phyloP scores from a whole-genome alignment of 2,113 vertebrate species.

The Catagonus wagneri region DNA sequence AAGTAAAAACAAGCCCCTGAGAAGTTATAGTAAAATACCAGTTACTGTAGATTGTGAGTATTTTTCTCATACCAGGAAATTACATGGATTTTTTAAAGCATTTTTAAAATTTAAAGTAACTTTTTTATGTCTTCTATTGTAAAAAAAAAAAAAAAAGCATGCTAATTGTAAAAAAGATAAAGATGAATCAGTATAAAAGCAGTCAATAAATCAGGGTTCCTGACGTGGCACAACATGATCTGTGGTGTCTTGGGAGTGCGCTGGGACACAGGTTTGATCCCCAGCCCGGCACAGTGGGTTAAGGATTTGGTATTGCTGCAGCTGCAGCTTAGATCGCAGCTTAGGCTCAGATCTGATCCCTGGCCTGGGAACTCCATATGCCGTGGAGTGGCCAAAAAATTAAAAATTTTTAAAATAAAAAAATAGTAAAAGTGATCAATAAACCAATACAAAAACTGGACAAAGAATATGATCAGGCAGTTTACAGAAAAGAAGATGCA shows the following conservation, averaged over 20 bases:
- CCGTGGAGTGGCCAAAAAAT: too few species aligned
- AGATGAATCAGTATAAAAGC: conserved; percentile 38
- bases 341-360: too few species aligned
- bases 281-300: too few species aligned
- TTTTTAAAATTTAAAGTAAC: conserved; percentile 39
- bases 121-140: conserved; percentile 21
- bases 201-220: background rate
- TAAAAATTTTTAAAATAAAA: too few species aligned
- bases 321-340: too few species aligned
- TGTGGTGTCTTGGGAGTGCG: too few species aligned
- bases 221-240: too few species aligned
- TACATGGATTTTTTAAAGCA: conserved; percentile 14
- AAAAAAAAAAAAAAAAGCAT: background rate
- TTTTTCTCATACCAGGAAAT: conserved; percentile 38
- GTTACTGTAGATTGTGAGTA: background rate
- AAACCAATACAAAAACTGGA: conserved; percentile 32
- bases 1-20: background rate
- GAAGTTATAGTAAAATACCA: conserved; percentile 14
- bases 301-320: too few species aligned
- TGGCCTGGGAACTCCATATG: too few species aligned
- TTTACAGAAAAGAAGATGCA: conserved; percentile 48
- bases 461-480: conserved; percentile 37
- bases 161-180: conserved; percentile 31
- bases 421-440: background rate
- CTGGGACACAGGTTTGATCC: too few species aligned